Evolutionary conservation across 2,888 invertebrate species (phyloP).

Genomic region (Megamerina dolium): DNA sequence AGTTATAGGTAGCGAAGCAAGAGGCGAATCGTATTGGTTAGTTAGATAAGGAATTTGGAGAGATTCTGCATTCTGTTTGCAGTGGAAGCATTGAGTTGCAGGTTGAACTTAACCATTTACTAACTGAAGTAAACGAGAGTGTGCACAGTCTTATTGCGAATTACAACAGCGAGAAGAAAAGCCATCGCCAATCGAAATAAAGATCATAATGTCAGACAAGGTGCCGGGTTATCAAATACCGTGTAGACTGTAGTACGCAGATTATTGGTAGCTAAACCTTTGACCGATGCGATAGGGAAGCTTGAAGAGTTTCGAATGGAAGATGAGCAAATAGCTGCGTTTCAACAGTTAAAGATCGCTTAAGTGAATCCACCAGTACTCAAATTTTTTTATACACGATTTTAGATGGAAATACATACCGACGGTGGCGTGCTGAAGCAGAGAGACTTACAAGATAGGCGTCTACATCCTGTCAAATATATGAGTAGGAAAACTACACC

Average conservation of each 20-base stretch:
- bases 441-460: conserved; percentile 17
- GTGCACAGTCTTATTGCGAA: background rate
- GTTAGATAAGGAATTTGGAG: conserved; percentile 8
- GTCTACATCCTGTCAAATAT: conserved; percentile 24
- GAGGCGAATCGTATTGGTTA: background rate
- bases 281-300: conserved; percentile 20
- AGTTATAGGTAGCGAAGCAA: background rate
- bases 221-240: conserved; percentile 14
- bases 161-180: conserved; percentile 2
- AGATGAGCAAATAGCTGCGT: conserved; percentile 12
- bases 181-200: conserved; percentile 14
- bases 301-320: conserved; percentile 22
- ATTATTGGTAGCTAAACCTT: no score
- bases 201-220: conserved; percentile 13
- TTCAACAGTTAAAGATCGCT: conserved; percentile 4
- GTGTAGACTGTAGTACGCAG: conserved; percentile 7
- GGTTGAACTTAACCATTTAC: conserved; percentile 2
- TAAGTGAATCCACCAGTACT: conserved; percentile 5
- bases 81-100: background rate
- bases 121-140: background rate
- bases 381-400: conserved; percentile 5
- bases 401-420: conserved; percentile 1
- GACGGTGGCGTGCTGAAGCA: conserved; percentile 24
- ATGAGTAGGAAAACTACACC: conserved; percentile 26
- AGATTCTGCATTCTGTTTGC: background rate